These are phyloP conservation scores for Norana najaformis DNA, from an alignment of 2,888 invertebrate genomes.

Conservation along the genomic window DNA sequence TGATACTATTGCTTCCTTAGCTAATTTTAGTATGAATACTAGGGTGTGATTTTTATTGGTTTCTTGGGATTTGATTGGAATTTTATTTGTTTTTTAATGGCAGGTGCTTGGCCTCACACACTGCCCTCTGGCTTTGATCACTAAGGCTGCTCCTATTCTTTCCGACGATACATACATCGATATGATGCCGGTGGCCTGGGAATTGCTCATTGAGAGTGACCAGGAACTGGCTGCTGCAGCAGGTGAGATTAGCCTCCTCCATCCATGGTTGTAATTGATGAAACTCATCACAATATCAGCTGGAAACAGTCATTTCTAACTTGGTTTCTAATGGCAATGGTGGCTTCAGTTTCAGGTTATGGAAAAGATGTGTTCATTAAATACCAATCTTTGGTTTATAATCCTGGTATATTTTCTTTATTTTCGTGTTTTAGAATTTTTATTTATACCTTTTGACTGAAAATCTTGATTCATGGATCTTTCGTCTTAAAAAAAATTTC, in stretches of 20 bases:
- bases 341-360: not conserved
- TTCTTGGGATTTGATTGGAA: not conserved
- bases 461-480: too few relatives aligned
- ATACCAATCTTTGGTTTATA: too few relatives aligned
- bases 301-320: not conserved
- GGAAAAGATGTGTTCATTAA: not conserved
- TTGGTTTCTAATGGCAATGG: not conserved
- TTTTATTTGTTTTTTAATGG: not conserved
- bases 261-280: not conserved
- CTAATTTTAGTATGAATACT: not conserved
- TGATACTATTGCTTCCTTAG: not conserved
- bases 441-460: too few relatives aligned
- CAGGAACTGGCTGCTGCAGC: conserved; percentile 66
- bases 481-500: too few relatives aligned
- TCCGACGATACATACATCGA: conserved; percentile 81
- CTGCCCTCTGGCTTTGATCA: conserved; percentile 65
- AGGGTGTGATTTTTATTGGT: not conserved
- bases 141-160: conserved; percentile 69
- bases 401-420: not conserved
- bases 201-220: conserved; percentile 87
- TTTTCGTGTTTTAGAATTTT: too few relatives aligned
- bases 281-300: not conserved
- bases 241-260: conserved; percentile 52
- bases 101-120: conserved; percentile 88
- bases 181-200: conserved; percentile 91